These are phyloP conservation scores for Drosophila lacicola DNA, from an alignment of 2,888 invertebrate genomes.

Conservation along the genomic window DNA sequence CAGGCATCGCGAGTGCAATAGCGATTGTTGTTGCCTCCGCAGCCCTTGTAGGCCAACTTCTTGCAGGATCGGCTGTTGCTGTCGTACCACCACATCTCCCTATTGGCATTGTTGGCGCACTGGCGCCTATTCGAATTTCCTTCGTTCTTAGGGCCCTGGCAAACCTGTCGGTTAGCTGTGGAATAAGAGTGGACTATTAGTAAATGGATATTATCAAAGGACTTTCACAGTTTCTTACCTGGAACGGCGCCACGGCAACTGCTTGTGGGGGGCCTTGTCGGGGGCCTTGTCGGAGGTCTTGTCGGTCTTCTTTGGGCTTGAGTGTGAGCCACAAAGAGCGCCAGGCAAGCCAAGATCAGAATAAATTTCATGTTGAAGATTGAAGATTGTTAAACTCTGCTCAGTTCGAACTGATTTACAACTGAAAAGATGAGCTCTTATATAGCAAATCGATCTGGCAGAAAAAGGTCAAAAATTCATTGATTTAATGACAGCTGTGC, in stretches of 20 bases:
- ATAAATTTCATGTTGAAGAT: conserved; percentile 36
- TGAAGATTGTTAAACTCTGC: too few species aligned
- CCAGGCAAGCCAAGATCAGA: conserved; percentile 23
- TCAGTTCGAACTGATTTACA: conserved; percentile 14
- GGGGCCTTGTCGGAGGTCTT: too few species aligned
- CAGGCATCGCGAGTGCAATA: neutral
- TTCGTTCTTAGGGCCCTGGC: too few species aligned
- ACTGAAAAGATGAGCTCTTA: neutral
- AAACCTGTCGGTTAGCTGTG: too few species aligned
- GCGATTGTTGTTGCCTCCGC: conserved; percentile 26
- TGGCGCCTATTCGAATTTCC: too few species aligned
- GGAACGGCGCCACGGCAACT: too few species aligned
- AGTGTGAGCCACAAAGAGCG: conserved; percentile 33
- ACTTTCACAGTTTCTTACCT: too few species aligned
- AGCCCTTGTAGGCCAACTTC: conserved; percentile 6
- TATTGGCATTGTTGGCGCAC: neutral
- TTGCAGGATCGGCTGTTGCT: neutral
- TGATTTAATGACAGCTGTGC: neutral
- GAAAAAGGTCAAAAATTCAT: too few species aligned
- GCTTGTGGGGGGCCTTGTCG: too few species aligned
- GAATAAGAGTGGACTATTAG: too few species aligned
- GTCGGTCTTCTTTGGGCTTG: too few species aligned
- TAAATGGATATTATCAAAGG: too few species aligned
- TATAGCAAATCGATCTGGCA: conserved; percentile 3
- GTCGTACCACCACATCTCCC: conserved; percentile 35